phyloP scores from a whole-genome alignment of 2,888 invertebrate species.

The Phortica okadai region DNA sequence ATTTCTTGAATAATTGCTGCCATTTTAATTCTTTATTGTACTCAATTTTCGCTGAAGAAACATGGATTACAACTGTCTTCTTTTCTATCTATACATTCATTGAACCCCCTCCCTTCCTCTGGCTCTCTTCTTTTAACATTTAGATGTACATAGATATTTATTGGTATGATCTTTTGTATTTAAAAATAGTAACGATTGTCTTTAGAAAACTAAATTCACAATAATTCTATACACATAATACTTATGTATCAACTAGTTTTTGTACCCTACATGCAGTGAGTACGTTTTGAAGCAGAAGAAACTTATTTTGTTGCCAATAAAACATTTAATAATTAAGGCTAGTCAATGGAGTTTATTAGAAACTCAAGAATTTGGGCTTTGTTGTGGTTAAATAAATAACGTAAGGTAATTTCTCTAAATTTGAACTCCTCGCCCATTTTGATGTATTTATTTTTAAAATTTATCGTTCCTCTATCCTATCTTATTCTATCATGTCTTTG shows the following conservation, averaged over 20 bases:
- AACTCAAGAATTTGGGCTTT: no score
- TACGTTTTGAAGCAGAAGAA: constrained; percentile 23
- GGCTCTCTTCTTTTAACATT: not conserved
- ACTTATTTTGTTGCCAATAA: not conserved
- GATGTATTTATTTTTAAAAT: no score
- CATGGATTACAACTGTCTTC: not conserved
- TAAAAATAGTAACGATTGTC: constrained; percentile 71
- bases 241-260: constrained; percentile 33
- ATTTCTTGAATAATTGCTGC: not conserved
- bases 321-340: not conserved
- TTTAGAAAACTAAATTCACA: constrained; percentile 68
- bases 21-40: not conserved
- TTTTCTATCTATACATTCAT: not conserved
- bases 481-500: no score
- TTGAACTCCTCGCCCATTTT: no score
- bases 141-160: not conserved
- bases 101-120: not conserved
- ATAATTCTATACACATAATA: constrained; percentile 45
- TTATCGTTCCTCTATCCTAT: no score
- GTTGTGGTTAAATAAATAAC: no score
- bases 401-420: no score
- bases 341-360: no score
- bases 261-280: constrained; percentile 22
- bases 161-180: constrained; percentile 42
- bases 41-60: not conserved